Base-by-base conservation (phyloP, 2,113 vertebrate genomes). In the Poeciliopsis retropinna region DNA sequence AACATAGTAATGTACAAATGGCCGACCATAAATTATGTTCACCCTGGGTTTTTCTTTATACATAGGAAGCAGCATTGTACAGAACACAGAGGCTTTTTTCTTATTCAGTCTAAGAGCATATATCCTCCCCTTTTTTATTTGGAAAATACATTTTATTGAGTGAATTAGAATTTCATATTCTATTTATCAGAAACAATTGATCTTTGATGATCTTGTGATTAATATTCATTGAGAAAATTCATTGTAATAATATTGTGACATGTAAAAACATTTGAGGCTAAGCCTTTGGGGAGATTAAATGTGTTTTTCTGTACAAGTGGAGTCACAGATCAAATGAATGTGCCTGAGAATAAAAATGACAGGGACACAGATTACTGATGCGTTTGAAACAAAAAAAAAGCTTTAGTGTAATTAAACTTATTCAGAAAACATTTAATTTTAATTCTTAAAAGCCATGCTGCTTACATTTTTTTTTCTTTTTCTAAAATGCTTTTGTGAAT, bases 1-100 rank as follows among this genome's bases (percentile, higher is more conserved):
- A 25, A 70, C 29, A 66, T 31, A 3, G 10, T 64, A 75, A 75
- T 80, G n/a, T 75, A 27, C 31, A 6, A 76, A 72, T 67, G 34
- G 41, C 12, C 64, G n/a, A 61, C 60, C 22, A 13, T 60, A 28
- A 74, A 65, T 80, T 75, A 64, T 10, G 28, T 54, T 79, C 57
- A 31, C 29, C 19, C 34, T 34, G 13, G 60, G 7, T 67, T 47
- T 62, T 71, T 71, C n/a, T 41, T 34, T 67, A 30, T 60, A 61
- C 57, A 62, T 32, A n/a, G 3, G 64, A 39, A 73, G n/a, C 51
- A 62, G n/a, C 27, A 34, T 14, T 44, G 13, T 44, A 19, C 4
- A 44, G 37, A 31, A 63, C 4, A 47, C 44, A 47, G 5, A 47
- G 5, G 13, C 11, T 15, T 73, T 73, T 61, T 9, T 5, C 62